These are phyloP conservation scores for Chironomus tentans DNA, from an alignment of 2,888 invertebrate species.

Conservation along the genomic window DNA sequence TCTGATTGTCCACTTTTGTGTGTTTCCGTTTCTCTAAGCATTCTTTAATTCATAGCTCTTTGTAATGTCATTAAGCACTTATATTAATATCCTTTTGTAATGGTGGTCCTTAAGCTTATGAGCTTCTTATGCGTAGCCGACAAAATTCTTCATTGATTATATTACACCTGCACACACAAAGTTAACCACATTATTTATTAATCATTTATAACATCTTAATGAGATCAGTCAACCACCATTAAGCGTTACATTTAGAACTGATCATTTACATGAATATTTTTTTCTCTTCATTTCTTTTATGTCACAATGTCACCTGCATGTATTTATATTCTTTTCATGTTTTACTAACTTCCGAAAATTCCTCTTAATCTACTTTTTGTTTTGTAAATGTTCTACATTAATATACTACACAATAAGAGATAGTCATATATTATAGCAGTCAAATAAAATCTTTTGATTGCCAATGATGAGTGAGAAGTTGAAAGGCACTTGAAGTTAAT, in stretches of 20 bases:
- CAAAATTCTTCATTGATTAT: neutral
- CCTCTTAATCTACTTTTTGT: too few species aligned
- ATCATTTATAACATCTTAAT: neutral
- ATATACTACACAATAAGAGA: too few species aligned
- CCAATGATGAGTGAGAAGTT: slow-evolving; percentile 17
- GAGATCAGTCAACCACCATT: neutral
- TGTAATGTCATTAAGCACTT: too few species aligned
- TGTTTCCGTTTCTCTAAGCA: too few species aligned
- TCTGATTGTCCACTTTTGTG: neutral
- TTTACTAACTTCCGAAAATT: neutral
- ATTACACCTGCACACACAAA: neutral
- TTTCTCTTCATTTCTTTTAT: neutral
- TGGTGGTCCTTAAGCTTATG: too few species aligned
- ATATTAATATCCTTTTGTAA: too few species aligned
- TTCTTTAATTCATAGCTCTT: too few species aligned
- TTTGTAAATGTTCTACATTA: too few species aligned
- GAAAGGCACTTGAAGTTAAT: slow-evolving; percentile 14
- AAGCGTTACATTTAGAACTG: neutral
- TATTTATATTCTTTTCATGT: neutral
- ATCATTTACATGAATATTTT: neutral
- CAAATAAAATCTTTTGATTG: too few species aligned
- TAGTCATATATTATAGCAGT: neutral
- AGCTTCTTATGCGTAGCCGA: too few species aligned
- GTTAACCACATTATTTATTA: neutral
- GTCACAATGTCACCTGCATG: neutral